Evolutionary conservation across 2,113 vertebrate species (phyloP).

Genomic region (Tetraodon nigroviridis): DNA sequence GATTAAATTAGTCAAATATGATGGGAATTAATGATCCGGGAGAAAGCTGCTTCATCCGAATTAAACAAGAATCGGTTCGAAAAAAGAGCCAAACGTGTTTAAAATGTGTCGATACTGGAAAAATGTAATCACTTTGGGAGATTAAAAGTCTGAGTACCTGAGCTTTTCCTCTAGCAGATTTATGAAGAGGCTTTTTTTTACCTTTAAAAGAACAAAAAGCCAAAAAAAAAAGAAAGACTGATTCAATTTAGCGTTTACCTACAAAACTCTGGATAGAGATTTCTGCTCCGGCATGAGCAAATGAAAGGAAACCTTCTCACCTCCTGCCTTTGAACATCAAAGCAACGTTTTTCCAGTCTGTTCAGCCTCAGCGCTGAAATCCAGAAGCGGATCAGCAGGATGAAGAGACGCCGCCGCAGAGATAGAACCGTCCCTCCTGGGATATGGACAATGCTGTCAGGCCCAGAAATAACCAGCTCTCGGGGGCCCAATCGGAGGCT

Average conservation of each 20-base stretch:
- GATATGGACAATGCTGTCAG: constrained; percentile 14
- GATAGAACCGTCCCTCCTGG: neutral
- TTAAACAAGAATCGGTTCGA: neutral
- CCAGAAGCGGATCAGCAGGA: too few species aligned
- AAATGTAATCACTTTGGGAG: constrained; percentile 26
- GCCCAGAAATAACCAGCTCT: constrained; percentile 51
- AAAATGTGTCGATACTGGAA: neutral
- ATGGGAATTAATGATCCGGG: constrained; percentile 14
- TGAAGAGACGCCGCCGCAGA: neutral
- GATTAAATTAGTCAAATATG: constrained; percentile 16
- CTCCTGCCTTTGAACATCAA: constrained; percentile 41
- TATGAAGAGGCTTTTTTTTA: constrained; percentile 9
- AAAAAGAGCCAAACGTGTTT: neutral
- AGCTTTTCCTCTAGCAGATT: constrained; percentile 8
- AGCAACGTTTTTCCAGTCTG: constrained; percentile 23
- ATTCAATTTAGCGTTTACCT: constrained; percentile 45
- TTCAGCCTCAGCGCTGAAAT: neutral
- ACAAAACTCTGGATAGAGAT: constrained; percentile 27
- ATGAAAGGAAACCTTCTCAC: constrained; percentile 38
- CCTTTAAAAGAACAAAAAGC: constrained; percentile 5
- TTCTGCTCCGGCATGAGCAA: constrained; percentile 35
- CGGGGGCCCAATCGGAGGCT: constrained; percentile 39
- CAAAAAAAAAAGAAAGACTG: constrained; percentile 39
- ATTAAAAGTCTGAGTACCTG: constrained; percentile 14
- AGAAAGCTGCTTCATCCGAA: constrained; percentile 5